These are phyloP conservation scores for Scaptomyza pallida DNA, from an alignment of 1,140 invertebrate genomes.

Conservation along the genomic window DNA sequence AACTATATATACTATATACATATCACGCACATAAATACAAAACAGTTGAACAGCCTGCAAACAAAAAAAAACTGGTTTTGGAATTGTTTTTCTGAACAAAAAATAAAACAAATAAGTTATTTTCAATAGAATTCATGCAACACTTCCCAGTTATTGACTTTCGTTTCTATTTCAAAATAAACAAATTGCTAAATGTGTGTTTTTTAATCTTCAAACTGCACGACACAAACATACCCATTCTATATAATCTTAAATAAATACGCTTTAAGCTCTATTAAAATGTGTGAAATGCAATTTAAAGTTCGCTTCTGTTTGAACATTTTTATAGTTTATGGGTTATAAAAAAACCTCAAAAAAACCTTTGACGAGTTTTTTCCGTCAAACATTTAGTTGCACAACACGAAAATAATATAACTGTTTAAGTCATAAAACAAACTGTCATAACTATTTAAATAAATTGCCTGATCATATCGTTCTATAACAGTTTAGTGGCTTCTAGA, in stretches of 20 bases:
- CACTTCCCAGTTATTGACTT: conserved; percentile 25
- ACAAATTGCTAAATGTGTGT: background rate
- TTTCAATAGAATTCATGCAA: conserved; percentile 42
- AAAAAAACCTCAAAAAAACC: background rate
- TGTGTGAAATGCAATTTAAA: too few species aligned
- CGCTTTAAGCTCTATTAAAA: too few species aligned
- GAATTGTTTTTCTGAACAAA: conserved; percentile 10
- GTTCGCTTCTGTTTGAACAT: too few species aligned
- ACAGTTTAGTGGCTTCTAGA: conserved; percentile 10
- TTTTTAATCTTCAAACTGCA: background rate
- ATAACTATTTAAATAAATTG: conserved; percentile 45
- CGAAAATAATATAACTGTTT: conserved; percentile 13
- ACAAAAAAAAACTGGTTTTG: conserved; percentile 40
- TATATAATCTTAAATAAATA: too few species aligned
- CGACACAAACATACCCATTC: conserved; percentile 7
- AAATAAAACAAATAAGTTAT: conserved; percentile 24
- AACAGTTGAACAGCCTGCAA: conserved; percentile 24
- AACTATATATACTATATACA: background rate
- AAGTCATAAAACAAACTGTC: conserved; percentile 18
- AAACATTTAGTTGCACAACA: conserved; percentile 20
- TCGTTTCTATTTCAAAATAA: conserved; percentile 27
- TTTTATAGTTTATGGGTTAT: background rate
- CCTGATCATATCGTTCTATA: conserved; percentile 60
- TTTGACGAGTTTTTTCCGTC: conserved; percentile 2
- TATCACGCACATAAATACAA: conserved; percentile 3